Conservation (phyloP, 2,888 invertebrate species). For the Acanthococcus lagerstroemiae region DNA sequence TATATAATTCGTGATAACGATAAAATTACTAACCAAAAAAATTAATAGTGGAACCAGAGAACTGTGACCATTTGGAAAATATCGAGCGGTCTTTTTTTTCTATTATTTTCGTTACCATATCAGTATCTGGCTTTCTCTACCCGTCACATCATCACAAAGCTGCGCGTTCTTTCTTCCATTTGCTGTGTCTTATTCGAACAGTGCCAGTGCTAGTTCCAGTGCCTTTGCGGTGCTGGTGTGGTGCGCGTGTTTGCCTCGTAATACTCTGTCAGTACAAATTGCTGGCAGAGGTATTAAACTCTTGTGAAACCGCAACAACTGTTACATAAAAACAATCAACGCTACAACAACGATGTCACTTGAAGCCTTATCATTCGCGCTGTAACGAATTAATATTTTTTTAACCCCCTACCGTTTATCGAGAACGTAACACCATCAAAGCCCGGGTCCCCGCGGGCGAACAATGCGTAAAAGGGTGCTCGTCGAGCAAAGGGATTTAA, state of each 20-base stretch:
- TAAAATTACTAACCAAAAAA: too few species aligned
- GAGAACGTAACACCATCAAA: constrained; percentile 16
- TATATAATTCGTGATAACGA: too few species aligned
- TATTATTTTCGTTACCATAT: too few species aligned
- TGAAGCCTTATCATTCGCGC: constrained; percentile 23
- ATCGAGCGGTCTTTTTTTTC: too few species aligned
- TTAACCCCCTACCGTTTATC: constrained; percentile 16
- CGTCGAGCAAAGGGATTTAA: constrained; percentile 21
- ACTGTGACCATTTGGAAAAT: too few species aligned
- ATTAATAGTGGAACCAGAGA: too few species aligned
- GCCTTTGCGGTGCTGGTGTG: too few species aligned
- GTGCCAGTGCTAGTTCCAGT: too few species aligned
- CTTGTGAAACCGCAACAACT: constrained; percentile 29
- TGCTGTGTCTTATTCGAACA: too few species aligned
- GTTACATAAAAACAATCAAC: constrained; percentile 25
- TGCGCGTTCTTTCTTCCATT: too few species aligned
- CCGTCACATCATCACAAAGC: too few species aligned
- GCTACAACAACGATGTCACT: constrained; percentile 15
- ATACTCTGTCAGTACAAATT: constrained; percentile 21
- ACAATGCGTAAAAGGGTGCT: constrained; percentile 26
- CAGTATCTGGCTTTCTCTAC: too few species aligned
- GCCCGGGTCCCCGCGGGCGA: neutral
- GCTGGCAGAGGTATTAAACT: constrained; percentile 22
- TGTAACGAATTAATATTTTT: constrained; percentile 28
- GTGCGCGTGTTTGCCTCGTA: neutral